Evolutionary conservation across 1,140 invertebrate genomes (phyloP).

Genomic region (Scaptomyza graminum): DNA sequence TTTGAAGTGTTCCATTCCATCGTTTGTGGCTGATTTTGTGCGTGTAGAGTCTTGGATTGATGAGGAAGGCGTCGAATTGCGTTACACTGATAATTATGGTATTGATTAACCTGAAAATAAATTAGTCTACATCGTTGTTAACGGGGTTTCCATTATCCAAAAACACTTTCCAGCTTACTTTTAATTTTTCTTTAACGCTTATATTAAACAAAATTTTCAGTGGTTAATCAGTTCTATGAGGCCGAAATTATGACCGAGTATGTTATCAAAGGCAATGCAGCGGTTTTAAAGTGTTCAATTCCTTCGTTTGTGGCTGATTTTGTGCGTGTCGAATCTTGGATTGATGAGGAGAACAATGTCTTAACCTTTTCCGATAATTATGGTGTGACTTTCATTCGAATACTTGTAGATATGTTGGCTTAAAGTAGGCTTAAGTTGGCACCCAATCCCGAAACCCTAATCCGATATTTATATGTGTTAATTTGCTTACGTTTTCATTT

Average conservation of each 20-base stretch:
- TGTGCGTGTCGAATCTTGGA: slow-evolving; percentile 91
- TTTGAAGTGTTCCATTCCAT: slow-evolving; percentile 88
- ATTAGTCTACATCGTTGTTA: slow-evolving; percentile 9
- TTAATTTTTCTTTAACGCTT: slow-evolving; percentile 34
- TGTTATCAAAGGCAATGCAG: slow-evolving; percentile 92
- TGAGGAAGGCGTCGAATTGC: slow-evolving; percentile 84
- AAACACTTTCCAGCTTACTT: slow-evolving; percentile 9
- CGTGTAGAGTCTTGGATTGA: slow-evolving; percentile 88
- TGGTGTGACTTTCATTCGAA: slow-evolving; percentile 83
- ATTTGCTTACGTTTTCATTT: slow-evolving; percentile 45
- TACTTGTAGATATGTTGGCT: not conserved
- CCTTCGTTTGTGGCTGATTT: slow-evolving; percentile 92
- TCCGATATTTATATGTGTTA: slow-evolving; percentile 25
- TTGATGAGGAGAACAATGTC: slow-evolving; percentile 87
- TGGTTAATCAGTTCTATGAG: slow-evolving; percentile 92
- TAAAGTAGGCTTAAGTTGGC: slow-evolving; percentile 37
- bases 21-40: slow-evolving; percentile 89
- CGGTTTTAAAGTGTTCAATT: slow-evolving; percentile 91
- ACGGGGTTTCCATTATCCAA: slow-evolving; percentile 23
- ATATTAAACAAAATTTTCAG: slow-evolving; percentile 85
- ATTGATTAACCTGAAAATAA: slow-evolving; percentile 3
- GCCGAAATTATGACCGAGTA: slow-evolving; percentile 91
- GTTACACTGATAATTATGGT: slow-evolving; percentile 85
- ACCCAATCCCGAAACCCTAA: not conserved
- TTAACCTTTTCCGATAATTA: slow-evolving; percentile 86